Evolutionary conservation across 2,797 vertebrate genomes (phyloP), one percentile per base, ranked within the genome.

Genomic region (Aeoliscus strigatus): DNA sequence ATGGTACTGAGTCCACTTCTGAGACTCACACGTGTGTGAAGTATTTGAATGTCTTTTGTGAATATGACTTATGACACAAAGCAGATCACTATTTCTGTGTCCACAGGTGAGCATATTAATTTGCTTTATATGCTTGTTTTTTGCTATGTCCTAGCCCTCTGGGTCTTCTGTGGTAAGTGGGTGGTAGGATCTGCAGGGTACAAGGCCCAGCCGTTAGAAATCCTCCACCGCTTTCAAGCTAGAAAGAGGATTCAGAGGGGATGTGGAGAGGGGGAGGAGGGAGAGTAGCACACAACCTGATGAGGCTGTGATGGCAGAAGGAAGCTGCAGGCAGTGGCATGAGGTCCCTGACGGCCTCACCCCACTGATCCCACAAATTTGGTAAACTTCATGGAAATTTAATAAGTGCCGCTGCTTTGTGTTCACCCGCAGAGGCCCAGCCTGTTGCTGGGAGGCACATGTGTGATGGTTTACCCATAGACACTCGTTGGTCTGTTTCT

Each of bases 321-420:
- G 77, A 79, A 81, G 80, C 87, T 77, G 48, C 34, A 73, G 84
- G 83, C 82, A 29, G 80, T 33, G 50, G 67, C 62, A 79, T 28
- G 44, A 48, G 60, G 66, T 78, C 70, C 78, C 83, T 41, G 50
- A 79, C 39, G 65, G 83, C 82, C 61, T 80, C 72, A 82, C 79
- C 84, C 84, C 77, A 81, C 82, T 76, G 83, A 89, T 88, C 84
- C 83, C 62, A 52, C 85, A 87, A 87, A 90, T 89, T 86, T 51
- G 61, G 88, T 90, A 82, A 87, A 86, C 82, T 86, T 90, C 80
- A 86, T 87, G 85, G 87, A 88, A 87, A 90, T 87, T 72, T 87
- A 90, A 90, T 89, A 83, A 87, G 81, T 62, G 76, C 66, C 21
- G 68, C 78, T 66, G 83, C 75, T 87, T 90, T 91, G 85, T 75